Percentiles rank a stretch among this genome's conserved stretches.
Evolutionary conservation across 2,113 vertebrate species (phyloP).

Genomic region (Isurus oxyrinchus): DNA sequence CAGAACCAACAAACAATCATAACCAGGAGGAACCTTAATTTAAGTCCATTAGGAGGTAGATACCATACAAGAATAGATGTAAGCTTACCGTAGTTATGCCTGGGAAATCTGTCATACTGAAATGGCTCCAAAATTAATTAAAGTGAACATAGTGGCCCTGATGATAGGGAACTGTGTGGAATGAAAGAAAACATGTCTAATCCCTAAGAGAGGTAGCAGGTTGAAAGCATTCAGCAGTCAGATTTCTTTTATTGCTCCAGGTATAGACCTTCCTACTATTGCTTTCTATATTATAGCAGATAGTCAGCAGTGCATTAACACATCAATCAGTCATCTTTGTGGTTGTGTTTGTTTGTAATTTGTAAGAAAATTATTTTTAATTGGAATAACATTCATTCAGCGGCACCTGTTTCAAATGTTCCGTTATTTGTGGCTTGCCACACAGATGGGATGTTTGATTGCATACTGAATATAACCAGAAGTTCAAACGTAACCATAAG

Average conservation of each 20-base stretch:
- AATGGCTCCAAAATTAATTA: background rate
- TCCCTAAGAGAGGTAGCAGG: background rate
- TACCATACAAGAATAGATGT: background rate
- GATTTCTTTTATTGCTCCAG: background rate
- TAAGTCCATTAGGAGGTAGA: background rate
- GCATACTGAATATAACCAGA: background rate
- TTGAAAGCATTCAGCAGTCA: background rate
- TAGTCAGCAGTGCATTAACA: background rate
- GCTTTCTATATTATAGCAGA: background rate
- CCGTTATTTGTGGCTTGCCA: background rate
- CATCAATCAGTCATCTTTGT: background rate
- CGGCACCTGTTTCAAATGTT: background rate
- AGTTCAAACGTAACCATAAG: background rate
- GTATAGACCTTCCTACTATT: no score
- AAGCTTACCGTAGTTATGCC: background rate
- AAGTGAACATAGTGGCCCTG: background rate
- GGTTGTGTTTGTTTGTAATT: background rate
- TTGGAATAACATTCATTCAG: background rate
- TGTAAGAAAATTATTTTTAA: slow-evolving; percentile 9
- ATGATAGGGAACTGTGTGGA: background rate
- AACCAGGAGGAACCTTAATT: background rate
- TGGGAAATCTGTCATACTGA: background rate
- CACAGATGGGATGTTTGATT: background rate
- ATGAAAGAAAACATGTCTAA: background rate
- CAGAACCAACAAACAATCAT: background rate